Conservation (phyloP, 2,113 vertebrate species). For the Albula goreensis region DNA sequence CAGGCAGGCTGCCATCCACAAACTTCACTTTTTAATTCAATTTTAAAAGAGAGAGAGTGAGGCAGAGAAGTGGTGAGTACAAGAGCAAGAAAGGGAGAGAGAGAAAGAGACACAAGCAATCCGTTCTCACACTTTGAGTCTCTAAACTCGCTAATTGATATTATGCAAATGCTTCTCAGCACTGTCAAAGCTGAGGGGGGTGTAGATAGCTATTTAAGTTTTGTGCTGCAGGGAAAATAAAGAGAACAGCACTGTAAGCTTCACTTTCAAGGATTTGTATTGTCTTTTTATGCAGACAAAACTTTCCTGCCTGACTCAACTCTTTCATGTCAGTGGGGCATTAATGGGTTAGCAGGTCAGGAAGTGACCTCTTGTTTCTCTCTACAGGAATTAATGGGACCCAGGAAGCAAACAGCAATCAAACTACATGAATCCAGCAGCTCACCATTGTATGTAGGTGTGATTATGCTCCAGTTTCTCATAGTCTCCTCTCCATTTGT, state of each 20-base stretch:
- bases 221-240: not conserved
- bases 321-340: not conserved
- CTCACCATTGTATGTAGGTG: constrained; percentile 97
- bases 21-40: not conserved
- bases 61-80: no score
- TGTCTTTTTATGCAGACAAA: not conserved
- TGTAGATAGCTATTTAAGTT: not conserved
- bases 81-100: not conserved
- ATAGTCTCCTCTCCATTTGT: constrained; percentile 94
- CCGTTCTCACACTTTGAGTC: constrained; percentile 33
- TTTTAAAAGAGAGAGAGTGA: not conserved
- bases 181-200: constrained; percentile 15
- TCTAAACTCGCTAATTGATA: constrained; percentile 45
- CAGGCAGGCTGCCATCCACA: not conserved
- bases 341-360: not conserved
- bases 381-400: not conserved
- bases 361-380: not conserved
- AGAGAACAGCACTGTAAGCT: not conserved
- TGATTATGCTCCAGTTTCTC: constrained; percentile 98
- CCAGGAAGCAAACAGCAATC: not conserved
- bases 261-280: not conserved
- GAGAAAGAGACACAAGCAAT: not conserved
- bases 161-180: constrained; percentile 42
- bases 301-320: not conserved
- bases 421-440: constrained; percentile 20